phyloP scores from a whole-genome alignment of 2,797 vertebrate species.

The Galaxias olidus region DNA sequence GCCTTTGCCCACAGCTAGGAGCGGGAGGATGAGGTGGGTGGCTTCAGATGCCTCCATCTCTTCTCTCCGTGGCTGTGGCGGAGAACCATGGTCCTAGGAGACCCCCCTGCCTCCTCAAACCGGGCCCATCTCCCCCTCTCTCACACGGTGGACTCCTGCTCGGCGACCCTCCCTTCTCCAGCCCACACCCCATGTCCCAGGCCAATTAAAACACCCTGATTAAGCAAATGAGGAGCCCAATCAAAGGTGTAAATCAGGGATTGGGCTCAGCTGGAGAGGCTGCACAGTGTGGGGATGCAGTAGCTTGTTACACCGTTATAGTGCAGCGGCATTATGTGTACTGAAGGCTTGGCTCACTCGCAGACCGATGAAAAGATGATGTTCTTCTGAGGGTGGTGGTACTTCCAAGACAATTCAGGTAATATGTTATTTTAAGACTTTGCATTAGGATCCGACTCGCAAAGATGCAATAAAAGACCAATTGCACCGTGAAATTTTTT shows the following conservation, averaged over 20 bases:
- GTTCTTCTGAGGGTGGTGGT: too few species aligned
- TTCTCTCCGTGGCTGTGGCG: not conserved
- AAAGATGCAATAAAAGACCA: too few species aligned
- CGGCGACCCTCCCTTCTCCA: not conserved
- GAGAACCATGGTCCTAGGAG: not conserved
- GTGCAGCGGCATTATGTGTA: not conserved
- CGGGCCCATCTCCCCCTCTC: not conserved
- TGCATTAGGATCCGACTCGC: too few species aligned
- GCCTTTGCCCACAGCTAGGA: not conserved
- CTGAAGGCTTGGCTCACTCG: not conserved
- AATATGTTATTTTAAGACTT: too few species aligned
- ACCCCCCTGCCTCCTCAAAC: not conserved
- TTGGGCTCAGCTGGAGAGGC: conserved; percentile 32
- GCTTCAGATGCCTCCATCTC: not conserved
- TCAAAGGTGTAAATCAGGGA: conserved; percentile 31
- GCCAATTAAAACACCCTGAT: conserved; percentile 41
- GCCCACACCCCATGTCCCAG: not conserved
- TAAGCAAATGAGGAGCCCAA: conserved; percentile 46
- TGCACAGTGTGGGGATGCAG: not conserved
- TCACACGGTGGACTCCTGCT: not conserved
- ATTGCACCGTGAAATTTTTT: too few species aligned
- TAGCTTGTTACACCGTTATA: too few species aligned
- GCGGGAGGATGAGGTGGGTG: not conserved
- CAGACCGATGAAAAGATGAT: too few species aligned
- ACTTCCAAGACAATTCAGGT: too few species aligned